These are phyloP conservation scores for Gallinago media DNA, from an alignment of 2,113 vertebrate species.

Conservation along the genomic window DNA sequence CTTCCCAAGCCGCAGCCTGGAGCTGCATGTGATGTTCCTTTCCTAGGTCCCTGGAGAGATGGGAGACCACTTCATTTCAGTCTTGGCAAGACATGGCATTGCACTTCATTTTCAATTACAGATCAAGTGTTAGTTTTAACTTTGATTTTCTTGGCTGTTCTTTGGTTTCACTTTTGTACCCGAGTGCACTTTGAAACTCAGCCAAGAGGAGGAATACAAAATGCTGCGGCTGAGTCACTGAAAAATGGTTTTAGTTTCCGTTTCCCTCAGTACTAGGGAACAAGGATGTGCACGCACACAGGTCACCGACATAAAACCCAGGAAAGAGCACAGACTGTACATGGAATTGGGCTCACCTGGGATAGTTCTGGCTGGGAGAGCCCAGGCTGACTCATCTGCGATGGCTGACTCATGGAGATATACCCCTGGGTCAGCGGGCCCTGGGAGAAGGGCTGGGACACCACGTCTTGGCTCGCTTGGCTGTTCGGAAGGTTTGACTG, in stretches of 20 bases:
- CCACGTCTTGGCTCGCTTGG: constrained; percentile 94
- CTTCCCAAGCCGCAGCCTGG: not conserved
- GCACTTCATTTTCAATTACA: not conserved
- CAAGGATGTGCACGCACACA: rapidly evolving
- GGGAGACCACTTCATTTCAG: rapidly evolving
- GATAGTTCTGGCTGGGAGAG: constrained; percentile 97
- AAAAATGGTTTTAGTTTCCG: not conserved
- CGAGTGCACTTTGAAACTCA: not conserved
- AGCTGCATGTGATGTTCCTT: not conserved
- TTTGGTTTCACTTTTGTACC: not conserved
- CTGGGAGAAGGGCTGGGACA: constrained; percentile 97
- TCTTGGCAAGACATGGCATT: not conserved
- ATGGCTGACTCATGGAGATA: constrained; percentile 98
- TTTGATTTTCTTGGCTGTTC: not conserved
- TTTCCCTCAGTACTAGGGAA: not conserved
- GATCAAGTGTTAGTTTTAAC: not conserved
- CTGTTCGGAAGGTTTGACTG: constrained; percentile 89
- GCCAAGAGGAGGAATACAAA: not conserved
- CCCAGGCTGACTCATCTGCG: constrained; percentile 99
- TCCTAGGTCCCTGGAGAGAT: not conserved
- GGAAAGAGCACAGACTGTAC: not conserved
- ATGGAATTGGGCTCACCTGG: constrained; percentile 79
- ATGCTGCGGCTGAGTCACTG: not conserved
- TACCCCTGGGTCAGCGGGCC: constrained; percentile 97
- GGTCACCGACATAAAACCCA: rapidly evolving